Percentiles rank a stretch among this genome's conserved stretches.
Conservation (phyloP, 2,113 vertebrate species). For the Oreochromis tanganicae region DNA sequence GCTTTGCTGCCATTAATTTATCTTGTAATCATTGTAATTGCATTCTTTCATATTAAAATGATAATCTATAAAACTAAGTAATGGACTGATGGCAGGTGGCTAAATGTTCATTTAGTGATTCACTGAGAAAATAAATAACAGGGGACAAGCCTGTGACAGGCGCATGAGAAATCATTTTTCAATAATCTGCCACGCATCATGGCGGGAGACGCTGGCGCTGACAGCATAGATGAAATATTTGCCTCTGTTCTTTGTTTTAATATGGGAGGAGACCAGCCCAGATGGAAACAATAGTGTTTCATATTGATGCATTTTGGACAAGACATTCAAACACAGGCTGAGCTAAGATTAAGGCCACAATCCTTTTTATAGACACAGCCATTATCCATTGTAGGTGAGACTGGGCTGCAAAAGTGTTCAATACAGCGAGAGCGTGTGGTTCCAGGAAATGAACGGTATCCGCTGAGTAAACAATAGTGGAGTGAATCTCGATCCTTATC, state of each 20-base stretch:
- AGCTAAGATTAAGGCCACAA: slow-evolving; percentile 12
- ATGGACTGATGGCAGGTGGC: slow-evolving; percentile 68
- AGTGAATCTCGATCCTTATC: slow-evolving; percentile 47
- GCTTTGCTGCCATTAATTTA: slow-evolving; percentile 50
- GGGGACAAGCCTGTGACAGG: slow-evolving; percentile 62
- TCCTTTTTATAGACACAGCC: background rate
- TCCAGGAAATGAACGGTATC: slow-evolving; percentile 37
- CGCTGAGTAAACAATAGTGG: slow-evolving; percentile 18
- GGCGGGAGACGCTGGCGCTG: slow-evolving; percentile 52
- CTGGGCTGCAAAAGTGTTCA: slow-evolving; percentile 2
- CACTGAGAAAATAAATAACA: slow-evolving; percentile 71
- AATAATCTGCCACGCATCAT: slow-evolving; percentile 65
- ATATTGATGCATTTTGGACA: slow-evolving; percentile 52
- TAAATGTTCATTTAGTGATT: slow-evolving; percentile 72
- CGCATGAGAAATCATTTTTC: slow-evolving; percentile 69
- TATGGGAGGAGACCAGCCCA: slow-evolving; percentile 49
- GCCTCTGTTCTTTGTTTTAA: slow-evolving; percentile 67
- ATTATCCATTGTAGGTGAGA: slow-evolving; percentile 9
- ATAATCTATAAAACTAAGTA: slow-evolving; percentile 68
- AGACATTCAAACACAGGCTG: slow-evolving; percentile 24
- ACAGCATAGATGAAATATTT: slow-evolving; percentile 71
- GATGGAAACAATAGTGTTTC: slow-evolving; percentile 59
- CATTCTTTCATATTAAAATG: slow-evolving; percentile 68
- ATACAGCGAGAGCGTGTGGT: background rate
- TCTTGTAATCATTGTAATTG: slow-evolving; percentile 65